These are phyloP conservation scores for Ditula angustiorana DNA, from an alignment of 2,888 invertebrate genomes.

Conservation along the genomic window DNA sequence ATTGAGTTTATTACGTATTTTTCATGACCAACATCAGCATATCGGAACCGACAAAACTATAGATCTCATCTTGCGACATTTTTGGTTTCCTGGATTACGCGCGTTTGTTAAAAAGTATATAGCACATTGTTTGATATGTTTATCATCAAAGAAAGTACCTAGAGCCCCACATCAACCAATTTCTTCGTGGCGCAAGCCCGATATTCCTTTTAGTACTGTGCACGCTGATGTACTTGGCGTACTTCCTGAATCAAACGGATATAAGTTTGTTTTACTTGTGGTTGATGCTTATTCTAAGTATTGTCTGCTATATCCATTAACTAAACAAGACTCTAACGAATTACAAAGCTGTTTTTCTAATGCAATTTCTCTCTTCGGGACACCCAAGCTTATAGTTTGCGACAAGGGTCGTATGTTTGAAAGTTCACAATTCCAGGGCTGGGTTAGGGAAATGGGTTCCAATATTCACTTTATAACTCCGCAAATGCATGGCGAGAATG, in stretches of 20 bases:
- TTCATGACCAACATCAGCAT: conserved; percentile 38
- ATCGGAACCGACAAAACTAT: not conserved
- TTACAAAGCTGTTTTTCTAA: conserved; percentile 1
- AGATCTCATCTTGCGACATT: conserved; percentile 32
- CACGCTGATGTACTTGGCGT: conserved; percentile 33
- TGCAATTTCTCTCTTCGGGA: conserved; percentile 31
- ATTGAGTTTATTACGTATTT: no score
- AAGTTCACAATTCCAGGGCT: not conserved
- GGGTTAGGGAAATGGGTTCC: conserved; percentile 13
- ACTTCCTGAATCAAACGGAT: conserved; percentile 19
- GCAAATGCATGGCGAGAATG: conserved; percentile 45
- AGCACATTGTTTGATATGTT: not conserved
- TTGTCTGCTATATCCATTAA: conserved; percentile 9
- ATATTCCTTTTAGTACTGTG: conserved; percentile 28
- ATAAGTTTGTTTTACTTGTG: conserved; percentile 17
- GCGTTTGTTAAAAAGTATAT: not conserved
- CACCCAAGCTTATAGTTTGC: conserved; percentile 15
- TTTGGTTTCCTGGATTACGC: conserved; percentile 13
- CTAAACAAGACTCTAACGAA: not conserved
- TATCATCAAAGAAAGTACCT: conserved; percentile 4
- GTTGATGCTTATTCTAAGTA: conserved; percentile 32
- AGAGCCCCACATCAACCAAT: conserved; percentile 16
- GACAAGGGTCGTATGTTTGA: conserved; percentile 38
- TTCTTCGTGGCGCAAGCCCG: conserved; percentile 27
- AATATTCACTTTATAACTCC: conserved; percentile 43